Percentiles rank a stretch among this genome's conserved stretches.
Evolutionary conservation across 1,140 invertebrate genomes (phyloP).

Genomic region (Orussus abietinus): DNA sequence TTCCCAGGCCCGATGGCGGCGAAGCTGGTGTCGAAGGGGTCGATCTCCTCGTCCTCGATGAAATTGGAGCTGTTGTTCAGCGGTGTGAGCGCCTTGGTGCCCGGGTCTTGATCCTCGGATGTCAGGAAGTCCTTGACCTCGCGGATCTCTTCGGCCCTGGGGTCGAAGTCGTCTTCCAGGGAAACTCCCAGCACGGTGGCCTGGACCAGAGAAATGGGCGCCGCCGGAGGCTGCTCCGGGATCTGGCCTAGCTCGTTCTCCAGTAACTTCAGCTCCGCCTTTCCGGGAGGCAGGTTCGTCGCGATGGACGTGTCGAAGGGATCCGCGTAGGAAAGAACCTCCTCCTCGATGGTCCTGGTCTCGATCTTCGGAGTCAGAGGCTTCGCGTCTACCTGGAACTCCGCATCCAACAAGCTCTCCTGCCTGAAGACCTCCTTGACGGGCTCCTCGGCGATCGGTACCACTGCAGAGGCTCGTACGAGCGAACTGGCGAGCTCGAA

Average conservation of each 20-base stretch:
- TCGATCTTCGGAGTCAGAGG: slow-evolving; percentile 62
- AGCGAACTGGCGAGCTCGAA: too few species aligned
- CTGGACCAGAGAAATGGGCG: too few species aligned
- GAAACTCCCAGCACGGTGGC: too few species aligned
- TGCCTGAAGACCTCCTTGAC: slow-evolving; percentile 23
- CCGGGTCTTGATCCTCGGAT: slow-evolving; percentile 31
- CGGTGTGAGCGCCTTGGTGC: slow-evolving; percentile 50
- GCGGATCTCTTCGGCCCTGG: slow-evolving; percentile 33
- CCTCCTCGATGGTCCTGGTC: slow-evolving; percentile 36
- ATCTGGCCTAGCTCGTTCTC: slow-evolving; percentile 66
- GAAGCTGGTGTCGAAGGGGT: slow-evolving; percentile 67
- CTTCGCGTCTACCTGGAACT: slow-evolving; percentile 61
- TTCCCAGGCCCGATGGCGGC: slow-evolving; percentile 57
- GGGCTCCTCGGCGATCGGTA: too few species aligned
- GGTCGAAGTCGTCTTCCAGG: slow-evolving; percentile 45
- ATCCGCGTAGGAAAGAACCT: slow-evolving; percentile 54
- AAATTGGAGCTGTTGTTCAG: slow-evolving; percentile 31
- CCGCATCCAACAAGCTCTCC: slow-evolving; percentile 53
- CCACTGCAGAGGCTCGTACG: too few species aligned
- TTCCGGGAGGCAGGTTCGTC: slow-evolving; percentile 68
- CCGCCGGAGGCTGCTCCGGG: slow-evolving; percentile 23
- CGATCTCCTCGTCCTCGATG: slow-evolving; percentile 47
- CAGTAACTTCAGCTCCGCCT: slow-evolving; percentile 70
- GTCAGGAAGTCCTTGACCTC: slow-evolving; percentile 36
- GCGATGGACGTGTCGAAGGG: slow-evolving; percentile 80